Evolutionary conservation across 2,113 vertebrate genomes (phyloP).

Genomic region (Gallinago media): DNA sequence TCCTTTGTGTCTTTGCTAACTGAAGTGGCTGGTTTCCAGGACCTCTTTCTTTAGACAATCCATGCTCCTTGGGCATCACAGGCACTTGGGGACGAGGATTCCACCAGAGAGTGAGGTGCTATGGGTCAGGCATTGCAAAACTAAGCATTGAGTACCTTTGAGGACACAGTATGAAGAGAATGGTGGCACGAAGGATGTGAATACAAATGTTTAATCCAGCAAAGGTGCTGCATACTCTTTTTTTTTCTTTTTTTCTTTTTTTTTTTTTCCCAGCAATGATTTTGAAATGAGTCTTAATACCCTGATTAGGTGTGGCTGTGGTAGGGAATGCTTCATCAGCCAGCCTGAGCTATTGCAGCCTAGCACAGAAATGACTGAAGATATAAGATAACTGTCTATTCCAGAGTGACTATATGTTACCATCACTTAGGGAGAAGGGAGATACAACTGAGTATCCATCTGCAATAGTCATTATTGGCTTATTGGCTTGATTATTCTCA

Average conservation of each 20-base stretch:
- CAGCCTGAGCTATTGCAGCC: neutral
- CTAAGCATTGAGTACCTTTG: neutral
- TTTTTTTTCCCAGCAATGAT: neutral
- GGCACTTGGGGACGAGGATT: neutral
- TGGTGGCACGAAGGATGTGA: neutral
- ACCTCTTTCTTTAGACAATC: neutral
- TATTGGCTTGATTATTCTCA: conserved; percentile 58
- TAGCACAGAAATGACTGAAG: neutral
- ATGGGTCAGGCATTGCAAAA: neutral
- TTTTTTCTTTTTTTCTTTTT: neutral
- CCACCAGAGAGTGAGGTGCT: neutral
- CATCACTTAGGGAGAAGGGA: neutral
- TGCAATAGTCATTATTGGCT: neutral
- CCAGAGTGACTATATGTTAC: neutral
- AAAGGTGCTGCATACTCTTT: neutral
- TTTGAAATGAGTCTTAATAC: neutral
- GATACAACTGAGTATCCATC: neutral
- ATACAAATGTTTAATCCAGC: neutral
- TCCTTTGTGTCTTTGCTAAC: neutral
- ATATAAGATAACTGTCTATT: neutral
- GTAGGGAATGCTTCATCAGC: neutral
- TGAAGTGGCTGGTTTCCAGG: neutral
- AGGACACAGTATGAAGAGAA: neutral
- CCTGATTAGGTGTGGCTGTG: neutral
- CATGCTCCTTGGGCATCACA: neutral